Conservation (phyloP, 1,140 invertebrate species). For the Apis dorsata region DNA sequence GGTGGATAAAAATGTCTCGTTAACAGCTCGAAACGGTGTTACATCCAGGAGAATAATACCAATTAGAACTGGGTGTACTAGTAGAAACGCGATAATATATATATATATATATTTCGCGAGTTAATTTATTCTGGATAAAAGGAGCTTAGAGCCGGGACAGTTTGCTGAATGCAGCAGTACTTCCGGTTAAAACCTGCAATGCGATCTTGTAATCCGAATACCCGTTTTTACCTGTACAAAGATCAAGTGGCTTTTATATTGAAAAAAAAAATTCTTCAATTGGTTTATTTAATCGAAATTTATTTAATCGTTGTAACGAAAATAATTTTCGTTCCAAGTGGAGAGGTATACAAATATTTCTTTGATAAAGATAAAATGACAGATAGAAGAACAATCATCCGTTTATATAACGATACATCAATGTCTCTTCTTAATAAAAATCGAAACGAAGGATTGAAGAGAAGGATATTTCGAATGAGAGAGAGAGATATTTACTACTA, state of each 20-base stretch:
- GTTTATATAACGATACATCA: too few species aligned
- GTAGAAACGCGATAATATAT: constrained; percentile 57
- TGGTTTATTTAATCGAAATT: too few species aligned
- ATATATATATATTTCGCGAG: constrained; percentile 68
- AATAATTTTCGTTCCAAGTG: too few species aligned
- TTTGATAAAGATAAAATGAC: too few species aligned
- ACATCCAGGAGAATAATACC: constrained; percentile 56
- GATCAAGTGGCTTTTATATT: constrained; percentile 5
- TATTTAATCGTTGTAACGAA: not conserved
- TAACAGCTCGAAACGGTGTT: constrained; percentile 53
- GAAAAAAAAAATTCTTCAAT: too few species aligned
- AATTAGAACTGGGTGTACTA: constrained; percentile 62
- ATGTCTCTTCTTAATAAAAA: too few species aligned
- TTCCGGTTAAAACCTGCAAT: constrained; percentile 50
- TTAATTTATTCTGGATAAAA: constrained; percentile 75
- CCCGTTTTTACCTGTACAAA: not conserved
- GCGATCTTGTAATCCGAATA: constrained; percentile 38
- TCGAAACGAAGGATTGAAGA: too few species aligned
- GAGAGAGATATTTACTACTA: too few species aligned
- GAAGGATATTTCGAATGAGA: too few species aligned
- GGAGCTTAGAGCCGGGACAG: constrained; percentile 54
- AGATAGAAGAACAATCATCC: too few species aligned
- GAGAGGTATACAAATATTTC: too few species aligned
- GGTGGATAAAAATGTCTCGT: constrained; percentile 53
- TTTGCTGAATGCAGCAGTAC: constrained; percentile 39